Conservation (phyloP, 2,113 vertebrate genomes). For the Leptobrachium leishanense region DNA sequence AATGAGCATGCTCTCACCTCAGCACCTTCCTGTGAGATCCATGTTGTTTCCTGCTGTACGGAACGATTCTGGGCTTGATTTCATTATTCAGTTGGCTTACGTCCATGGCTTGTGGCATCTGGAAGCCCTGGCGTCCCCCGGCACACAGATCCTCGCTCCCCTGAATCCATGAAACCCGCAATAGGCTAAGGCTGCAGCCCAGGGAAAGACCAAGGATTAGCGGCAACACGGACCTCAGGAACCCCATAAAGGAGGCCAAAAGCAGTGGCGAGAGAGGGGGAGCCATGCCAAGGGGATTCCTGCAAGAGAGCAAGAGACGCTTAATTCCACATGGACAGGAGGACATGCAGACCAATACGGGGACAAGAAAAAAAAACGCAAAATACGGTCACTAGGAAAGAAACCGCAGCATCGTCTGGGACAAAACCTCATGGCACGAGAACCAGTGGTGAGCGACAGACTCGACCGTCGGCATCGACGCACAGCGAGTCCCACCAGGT, state of each 20-base stretch:
- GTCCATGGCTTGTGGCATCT: conserved; percentile 55
- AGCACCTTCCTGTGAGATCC: conserved; percentile 92
- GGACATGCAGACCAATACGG: no score
- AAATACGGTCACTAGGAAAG: no score
- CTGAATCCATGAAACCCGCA: conserved; percentile 90
- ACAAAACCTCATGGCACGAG: no score
- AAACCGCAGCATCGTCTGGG: no score
- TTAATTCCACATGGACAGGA: no score
- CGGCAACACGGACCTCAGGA: conserved; percentile 86
- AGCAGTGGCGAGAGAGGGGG: conserved; percentile 68
- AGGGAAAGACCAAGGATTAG: conserved; percentile 90
- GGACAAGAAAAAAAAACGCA: no score
- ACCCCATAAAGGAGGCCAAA: conserved; percentile 72
- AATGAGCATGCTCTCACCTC: conserved; percentile 67
- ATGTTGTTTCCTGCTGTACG: conserved; percentile 87
- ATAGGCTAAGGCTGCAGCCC: conserved; percentile 90
- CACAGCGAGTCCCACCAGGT: no score
- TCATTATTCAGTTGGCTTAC: conserved; percentile 57
- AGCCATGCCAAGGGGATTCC: neutral
- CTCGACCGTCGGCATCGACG: no score
- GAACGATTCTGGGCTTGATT: conserved; percentile 84
- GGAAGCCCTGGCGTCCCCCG: conserved; percentile 59
- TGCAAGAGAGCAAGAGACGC: neutral
- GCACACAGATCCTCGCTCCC: conserved; percentile 74
- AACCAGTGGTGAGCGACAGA: no score